Base-by-base conservation (phyloP, 2,113 vertebrate species). In the Tragelaphus strepsiceros region DNA sequence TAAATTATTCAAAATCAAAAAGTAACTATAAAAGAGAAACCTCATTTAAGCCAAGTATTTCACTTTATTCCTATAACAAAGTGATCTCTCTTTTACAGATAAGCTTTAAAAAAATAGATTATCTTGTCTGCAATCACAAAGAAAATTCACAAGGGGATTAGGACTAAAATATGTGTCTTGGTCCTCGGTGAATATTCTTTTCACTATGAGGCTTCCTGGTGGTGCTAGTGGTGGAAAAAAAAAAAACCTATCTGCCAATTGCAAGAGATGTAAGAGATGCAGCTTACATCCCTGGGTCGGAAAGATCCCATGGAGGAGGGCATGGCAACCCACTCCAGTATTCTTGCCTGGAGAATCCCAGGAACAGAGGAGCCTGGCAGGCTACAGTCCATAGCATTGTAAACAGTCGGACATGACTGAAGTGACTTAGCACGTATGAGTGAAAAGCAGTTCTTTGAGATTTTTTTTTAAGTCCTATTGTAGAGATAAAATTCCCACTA, bases 91-190 rank as follows among this genome's bases (percentile, higher is more conserved):
- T 93, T 83, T 46, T 71, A 56, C 3, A 83, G 43, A 90, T 10
- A 53, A 39, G 30, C 22, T 49, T 93, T 15, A 74, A 95, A 83
- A 84, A 89, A 32, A 80, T 87, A 64, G 67, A 32, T 39, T 12
- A 46, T 19, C 56, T 90, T 83, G 15, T 91, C n/a, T 84, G 59
- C 26, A 54, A 62, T 67, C 43, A 46, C 0, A 28, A 46, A 77
- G 56, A 92, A 54, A 96, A 98, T 80, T 43, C 82, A 43, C 21
- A 77, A 77, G 56, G 90, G 58, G 94, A 97, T 80, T 35, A 88
- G 61, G 17, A 51, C n/a, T 35, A 43, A 19, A 94, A 35, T 32
- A n/a, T 62, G 32, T 2, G 2, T 62, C 61, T 91, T 51, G 30
- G 22, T 51, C 12, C 35, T 78, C 11, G 5, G 49, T 17, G n/a